Evolutionary conservation across 2,797 vertebrate genomes (phyloP), one percentile per base, ranked within the genome.

Genomic region (Toxotes lorentzi): DNA sequence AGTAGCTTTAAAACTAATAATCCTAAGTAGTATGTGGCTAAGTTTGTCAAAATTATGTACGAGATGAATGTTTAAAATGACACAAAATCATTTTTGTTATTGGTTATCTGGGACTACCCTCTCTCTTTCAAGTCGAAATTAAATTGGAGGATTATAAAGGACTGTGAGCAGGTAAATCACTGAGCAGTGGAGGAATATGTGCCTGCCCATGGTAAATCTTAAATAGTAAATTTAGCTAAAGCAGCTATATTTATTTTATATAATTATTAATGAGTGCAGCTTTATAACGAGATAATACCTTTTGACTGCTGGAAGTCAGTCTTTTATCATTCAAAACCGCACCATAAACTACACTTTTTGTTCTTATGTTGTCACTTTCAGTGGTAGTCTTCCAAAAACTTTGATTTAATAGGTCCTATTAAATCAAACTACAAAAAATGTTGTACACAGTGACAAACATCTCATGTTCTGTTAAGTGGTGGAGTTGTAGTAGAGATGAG

Each of bases 51-150:
- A 34, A 40, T 21, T 9, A 21, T 45, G 2, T 23, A 17, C 5
- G 45, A 71, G 5, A 24, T 60, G 0, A 34, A 24, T 23, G n/a
- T 45, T 40, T 59, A 3, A 38, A 57, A 35, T 43, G 12, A 35
- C 6, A 19, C 4, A 7, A 51, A n/a, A 34, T 30, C 1, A 14
- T 13, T 35, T 45, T 34, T 54, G 51, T 73, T 27, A 4, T 43
- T 32, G 13, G 43, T 11, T 27, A 9, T 11, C 38, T 24, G 27
- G 17, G 41, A 35, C 9, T n/a, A 11, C 24, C 12, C 61, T 64
- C 17, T 57, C 21, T 45, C 9, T 63, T 60, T 56, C 71, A 30
- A 51, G 16, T 61, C 35, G 50, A 78, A 74, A 75, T 65, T 7
- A 61, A 43, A 19, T 43, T 54, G 1, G n/a, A 51, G 12, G 32